A percentile compares a stretch with the other conserved stretches of the same genome.
These are phyloP conservation scores for Drosophila emarginata DNA, from an alignment of 2,888 invertebrate species.

Conservation along the genomic window DNA sequence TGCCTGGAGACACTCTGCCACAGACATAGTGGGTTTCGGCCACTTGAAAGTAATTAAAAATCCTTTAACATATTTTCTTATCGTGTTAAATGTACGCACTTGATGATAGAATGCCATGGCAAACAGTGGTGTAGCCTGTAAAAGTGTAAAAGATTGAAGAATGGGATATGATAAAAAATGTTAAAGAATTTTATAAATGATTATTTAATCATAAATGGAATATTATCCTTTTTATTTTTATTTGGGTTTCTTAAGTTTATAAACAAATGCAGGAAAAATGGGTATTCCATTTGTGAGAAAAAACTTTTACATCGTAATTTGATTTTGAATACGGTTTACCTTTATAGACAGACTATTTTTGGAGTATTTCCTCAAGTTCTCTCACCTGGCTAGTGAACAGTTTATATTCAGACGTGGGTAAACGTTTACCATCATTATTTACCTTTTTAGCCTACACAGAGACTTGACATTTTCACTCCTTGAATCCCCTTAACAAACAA, in stretches of 20 bases:
- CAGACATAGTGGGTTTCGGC: slow-evolving; percentile 36
- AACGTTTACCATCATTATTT: slow-evolving; percentile 37
- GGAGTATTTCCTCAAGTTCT: neutral
- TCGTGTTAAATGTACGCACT: slow-evolving; percentile 53
- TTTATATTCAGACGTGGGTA: slow-evolving; percentile 33
- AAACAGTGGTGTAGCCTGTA: slow-evolving; percentile 37
- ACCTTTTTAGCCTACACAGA: slow-evolving; percentile 35
- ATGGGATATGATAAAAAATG: no score
- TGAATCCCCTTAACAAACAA: slow-evolving; percentile 45
- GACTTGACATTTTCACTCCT: slow-evolving; percentile 8
- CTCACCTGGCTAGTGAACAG: neutral
- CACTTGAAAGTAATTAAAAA: slow-evolving; percentile 76
- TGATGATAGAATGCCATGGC: slow-evolving; percentile 42
- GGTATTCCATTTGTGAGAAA: no score
- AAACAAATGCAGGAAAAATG: no score
- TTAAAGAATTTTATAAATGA: no score
- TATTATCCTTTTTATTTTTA: no score
- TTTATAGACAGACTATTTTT: neutral
- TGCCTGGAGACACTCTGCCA: slow-evolving; percentile 10
- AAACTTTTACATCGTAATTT: no score
- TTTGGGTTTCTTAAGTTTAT: no score
- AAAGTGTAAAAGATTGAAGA: neutral
- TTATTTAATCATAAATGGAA: no score
- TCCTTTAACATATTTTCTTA: slow-evolving; percentile 74
- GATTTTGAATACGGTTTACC: neutral